These are phyloP conservation scores for Mus pahari DNA, from an alignment of 2,113 vertebrate genomes.

Conservation along the genomic window DNA sequence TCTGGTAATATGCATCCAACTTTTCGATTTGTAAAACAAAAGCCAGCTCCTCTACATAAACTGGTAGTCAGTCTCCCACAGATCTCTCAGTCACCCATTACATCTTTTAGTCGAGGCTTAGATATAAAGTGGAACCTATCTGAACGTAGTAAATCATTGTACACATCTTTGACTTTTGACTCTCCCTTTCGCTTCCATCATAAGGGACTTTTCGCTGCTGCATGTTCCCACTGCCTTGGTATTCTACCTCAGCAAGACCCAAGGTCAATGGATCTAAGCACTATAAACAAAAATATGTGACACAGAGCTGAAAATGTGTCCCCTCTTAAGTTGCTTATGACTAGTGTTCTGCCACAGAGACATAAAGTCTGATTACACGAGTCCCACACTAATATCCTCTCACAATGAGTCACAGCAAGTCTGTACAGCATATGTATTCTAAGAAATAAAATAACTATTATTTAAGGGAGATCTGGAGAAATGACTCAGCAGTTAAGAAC, in stretches of 20 bases:
- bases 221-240: too few relatives aligned
- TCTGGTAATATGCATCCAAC: background rate
- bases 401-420: background rate
- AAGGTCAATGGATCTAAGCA: background rate
- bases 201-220: background rate
- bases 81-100: fast-evolving
- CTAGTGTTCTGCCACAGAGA: background rate
- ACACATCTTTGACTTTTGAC: background rate
- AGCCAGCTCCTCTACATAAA: conserved; percentile 50
- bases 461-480: background rate
- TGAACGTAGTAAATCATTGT: background rate
- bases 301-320: background rate
- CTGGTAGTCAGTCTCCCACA: background rate
- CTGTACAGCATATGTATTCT: background rate
- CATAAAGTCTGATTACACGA: background rate
- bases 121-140: background rate
- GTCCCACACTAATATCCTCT: background rate
- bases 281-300: background rate
- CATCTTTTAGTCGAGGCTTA: background rate
- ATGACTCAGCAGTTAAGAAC: background rate
- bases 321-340: background rate
- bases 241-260: background rate
- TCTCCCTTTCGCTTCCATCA: background rate
- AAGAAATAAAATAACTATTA: background rate
- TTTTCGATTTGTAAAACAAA: background rate